phyloP scores from a whole-genome alignment of 2,888 invertebrate genomes.

The Bruchidius siliquastri region DNA sequence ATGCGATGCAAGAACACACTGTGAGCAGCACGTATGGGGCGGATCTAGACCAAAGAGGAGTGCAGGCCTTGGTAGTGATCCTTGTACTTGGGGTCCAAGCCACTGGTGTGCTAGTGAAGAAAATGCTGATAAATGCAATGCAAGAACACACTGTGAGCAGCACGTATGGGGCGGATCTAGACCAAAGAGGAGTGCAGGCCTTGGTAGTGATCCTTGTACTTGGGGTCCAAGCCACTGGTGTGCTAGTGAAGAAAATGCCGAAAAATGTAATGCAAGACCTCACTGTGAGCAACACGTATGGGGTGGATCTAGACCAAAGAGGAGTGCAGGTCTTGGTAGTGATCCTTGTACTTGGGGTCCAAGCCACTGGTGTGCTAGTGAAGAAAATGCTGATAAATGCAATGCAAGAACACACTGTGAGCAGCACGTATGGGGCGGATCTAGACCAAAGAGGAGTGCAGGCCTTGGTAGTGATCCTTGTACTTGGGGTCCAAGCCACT shows the following conservation, averaged over 20 bases:
- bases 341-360: not conserved
- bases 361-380: not conserved
- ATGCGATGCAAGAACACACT: constrained; percentile 12
- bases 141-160: not conserved
- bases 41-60: not conserved
- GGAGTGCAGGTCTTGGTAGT: not conserved
- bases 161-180: not conserved
- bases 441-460: not conserved
- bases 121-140: not conserved
- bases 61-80: not conserved
- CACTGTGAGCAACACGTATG: not conserved
- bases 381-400: not conserved
- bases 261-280: not conserved
- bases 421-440: not conserved
- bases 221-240: not conserved
- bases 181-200: not conserved
- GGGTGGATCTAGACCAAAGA: not conserved
- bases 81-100: not conserved
- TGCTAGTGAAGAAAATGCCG: not conserved
- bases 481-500: not conserved
- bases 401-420: not conserved
- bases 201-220: not conserved
- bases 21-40: not conserved
- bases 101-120: not conserved
- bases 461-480: not conserved